Percentiles rank a stretch among this genome's conserved stretches.
phyloP scores from a whole-genome alignment of 2,113 vertebrate genomes.

The Symphodus melops region DNA sequence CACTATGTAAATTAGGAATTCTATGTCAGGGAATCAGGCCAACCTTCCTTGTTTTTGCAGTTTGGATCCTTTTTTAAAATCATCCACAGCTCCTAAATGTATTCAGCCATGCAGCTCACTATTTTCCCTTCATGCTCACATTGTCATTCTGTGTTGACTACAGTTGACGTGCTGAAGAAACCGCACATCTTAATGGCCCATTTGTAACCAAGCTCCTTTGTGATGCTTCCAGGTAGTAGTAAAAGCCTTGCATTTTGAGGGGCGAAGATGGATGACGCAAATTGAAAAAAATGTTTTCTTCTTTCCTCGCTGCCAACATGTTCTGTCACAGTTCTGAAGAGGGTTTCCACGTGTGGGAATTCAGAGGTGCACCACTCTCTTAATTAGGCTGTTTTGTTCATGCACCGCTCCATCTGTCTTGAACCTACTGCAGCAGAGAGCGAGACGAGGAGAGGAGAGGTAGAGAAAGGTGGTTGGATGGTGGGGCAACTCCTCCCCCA shows the following conservation, averaged over 20 bases:
- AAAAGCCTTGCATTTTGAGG: constrained; percentile 34
- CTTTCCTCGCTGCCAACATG: constrained; percentile 42
- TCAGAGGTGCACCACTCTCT: constrained; percentile 67
- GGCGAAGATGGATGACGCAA: constrained; percentile 60
- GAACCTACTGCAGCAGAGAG: constrained; percentile 56
- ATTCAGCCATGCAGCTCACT: constrained; percentile 43
- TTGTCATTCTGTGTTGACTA: constrained; percentile 17
- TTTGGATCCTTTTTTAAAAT: constrained; percentile 27
- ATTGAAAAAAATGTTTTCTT: constrained; percentile 54
- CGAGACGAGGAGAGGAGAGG: constrained; percentile 1
- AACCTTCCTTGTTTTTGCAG: background rate
- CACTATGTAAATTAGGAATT: background rate
- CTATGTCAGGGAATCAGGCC: background rate
- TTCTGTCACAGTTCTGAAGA: constrained; percentile 54
- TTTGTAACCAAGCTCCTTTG: constrained; percentile 39
- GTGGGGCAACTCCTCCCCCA: constrained; percentile 12
- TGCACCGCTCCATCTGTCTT: constrained; percentile 70
- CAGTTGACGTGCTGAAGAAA: constrained; percentile 16
- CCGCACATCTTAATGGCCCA: constrained; percentile 35
- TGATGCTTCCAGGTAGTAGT: constrained; percentile 17
- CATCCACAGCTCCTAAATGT: constrained; percentile 15
- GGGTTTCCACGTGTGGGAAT: constrained; percentile 68
- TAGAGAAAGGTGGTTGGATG: constrained; percentile 11
- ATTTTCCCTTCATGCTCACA: constrained; percentile 22
- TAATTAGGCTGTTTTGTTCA: constrained; percentile 80